Conservation (phyloP, 2,113 vertebrate genomes). For the Ceyx margarethae region DNA sequence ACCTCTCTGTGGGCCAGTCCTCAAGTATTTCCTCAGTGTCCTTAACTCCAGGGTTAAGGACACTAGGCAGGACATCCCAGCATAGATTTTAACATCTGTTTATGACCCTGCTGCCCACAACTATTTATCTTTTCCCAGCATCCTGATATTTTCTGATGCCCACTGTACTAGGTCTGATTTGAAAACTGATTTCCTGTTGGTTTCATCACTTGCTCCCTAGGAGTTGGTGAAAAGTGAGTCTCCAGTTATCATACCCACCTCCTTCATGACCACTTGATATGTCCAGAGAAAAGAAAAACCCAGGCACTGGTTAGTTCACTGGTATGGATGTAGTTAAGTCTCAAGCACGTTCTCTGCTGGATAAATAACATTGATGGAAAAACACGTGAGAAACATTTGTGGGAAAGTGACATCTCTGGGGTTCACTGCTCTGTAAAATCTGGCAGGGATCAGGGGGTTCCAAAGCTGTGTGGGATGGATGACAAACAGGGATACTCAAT, state of each 20-base stretch:
- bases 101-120: background rate
- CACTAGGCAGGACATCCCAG: background rate
- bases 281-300: background rate
- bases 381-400: background rate
- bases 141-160: background rate
- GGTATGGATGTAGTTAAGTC: background rate
- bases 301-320: background rate
- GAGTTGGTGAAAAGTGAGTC: background rate
- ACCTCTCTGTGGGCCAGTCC: background rate
- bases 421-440: background rate
- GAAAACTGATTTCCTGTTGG: fast-evolving
- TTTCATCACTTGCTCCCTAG: background rate
- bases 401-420: background rate
- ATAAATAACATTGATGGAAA: background rate
- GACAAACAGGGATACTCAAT: background rate
- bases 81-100: background rate
- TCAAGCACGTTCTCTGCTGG: background rate
- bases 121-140: background rate
- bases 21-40: fast-evolving
- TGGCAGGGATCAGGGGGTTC: background rate
- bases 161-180: background rate
- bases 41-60: background rate
- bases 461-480: background rate
- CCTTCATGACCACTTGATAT: background rate
- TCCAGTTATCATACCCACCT: background rate